phyloP scores from a whole-genome alignment of 2,797 vertebrate species.

The Anolis apletophallus region DNA sequence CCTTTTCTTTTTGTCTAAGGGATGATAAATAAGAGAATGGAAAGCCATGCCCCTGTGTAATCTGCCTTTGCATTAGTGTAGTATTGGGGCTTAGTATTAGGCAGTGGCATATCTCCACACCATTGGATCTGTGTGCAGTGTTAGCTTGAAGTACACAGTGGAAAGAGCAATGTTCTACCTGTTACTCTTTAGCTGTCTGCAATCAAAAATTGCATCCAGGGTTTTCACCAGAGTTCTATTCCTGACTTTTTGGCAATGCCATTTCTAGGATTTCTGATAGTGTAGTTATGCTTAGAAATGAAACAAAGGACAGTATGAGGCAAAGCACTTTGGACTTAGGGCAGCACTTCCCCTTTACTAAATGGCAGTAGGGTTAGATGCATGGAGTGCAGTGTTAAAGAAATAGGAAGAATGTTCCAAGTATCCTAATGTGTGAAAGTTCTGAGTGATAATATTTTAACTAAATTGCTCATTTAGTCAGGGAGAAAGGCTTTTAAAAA shows the following conservation, averaged over 20 bases:
- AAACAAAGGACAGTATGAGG: too few relatives aligned
- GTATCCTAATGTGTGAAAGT: slow-evolving; percentile 3
- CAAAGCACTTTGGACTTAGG: background rate
- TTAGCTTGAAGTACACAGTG: background rate
- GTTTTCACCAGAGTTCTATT: background rate
- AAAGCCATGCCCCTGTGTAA: background rate
- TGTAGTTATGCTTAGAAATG: background rate
- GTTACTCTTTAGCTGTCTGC: background rate
- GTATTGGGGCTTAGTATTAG: background rate
- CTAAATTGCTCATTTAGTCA: background rate
- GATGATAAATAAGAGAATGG: background rate
- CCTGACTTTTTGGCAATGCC: background rate
- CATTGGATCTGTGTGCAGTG: background rate
- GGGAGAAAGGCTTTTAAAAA: background rate
- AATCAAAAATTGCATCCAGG: background rate
- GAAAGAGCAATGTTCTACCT: background rate
- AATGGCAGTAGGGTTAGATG: background rate
- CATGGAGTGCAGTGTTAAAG: background rate
- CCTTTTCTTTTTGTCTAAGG: background rate
- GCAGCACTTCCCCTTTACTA: background rate
- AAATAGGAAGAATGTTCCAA: slow-evolving; percentile 2
- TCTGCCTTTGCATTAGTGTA: background rate
- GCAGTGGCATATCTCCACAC: too few relatives aligned
- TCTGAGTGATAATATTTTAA: slow-evolving; percentile 36
- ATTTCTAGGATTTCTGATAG: background rate